A percentile compares a stretch with the other conserved stretches of the same genome.
These are phyloP conservation scores for Leptinotarsa lineolata DNA, from an alignment of 1,140 invertebrate species.

Conservation along the genomic window DNA sequence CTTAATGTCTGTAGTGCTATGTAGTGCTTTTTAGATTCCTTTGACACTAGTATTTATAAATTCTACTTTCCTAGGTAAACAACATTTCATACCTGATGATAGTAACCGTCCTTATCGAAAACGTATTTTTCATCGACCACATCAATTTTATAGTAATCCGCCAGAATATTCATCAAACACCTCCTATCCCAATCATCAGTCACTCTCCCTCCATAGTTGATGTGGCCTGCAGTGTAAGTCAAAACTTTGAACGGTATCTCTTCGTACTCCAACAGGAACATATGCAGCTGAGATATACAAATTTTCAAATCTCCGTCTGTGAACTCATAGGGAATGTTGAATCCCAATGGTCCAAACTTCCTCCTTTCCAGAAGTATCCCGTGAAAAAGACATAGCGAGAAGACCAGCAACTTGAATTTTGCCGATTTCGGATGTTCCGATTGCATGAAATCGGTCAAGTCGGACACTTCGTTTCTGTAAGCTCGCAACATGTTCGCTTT, in stretches of 20 bases:
- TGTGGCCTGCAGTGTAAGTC: slow-evolving; percentile 74
- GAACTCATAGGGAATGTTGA: slow-evolving; percentile 77
- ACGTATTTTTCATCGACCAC: slow-evolving; percentile 62
- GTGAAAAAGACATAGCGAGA: slow-evolving; percentile 75
- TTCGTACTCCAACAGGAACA: slow-evolving; percentile 68
- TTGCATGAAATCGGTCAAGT: slow-evolving; percentile 63
- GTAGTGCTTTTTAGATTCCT: too few relatives aligned
- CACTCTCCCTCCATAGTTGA: slow-evolving; percentile 85
- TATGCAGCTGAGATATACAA: slow-evolving; percentile 70
- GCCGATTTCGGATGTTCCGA: slow-evolving; percentile 60
- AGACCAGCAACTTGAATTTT: slow-evolving; percentile 69
- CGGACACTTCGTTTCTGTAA: slow-evolving; percentile 60
- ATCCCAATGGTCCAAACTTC: slow-evolving; percentile 74
- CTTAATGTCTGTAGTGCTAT: too few relatives aligned
- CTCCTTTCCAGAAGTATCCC: slow-evolving; percentile 68
- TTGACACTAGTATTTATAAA: too few relatives aligned
- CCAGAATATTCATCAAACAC: slow-evolving; percentile 72
- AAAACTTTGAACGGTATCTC: slow-evolving; percentile 70
- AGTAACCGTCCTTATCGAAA: slow-evolving; percentile 67
- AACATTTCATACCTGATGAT: slow-evolving; percentile 61
- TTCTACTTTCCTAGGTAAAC: too few relatives aligned
- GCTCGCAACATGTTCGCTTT: slow-evolving; percentile 70
- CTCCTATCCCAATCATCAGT: slow-evolving; percentile 85
- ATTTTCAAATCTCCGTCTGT: slow-evolving; percentile 76
- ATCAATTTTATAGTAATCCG: slow-evolving; percentile 69